Evolutionary conservation across 2,113 vertebrate species (phyloP).

Genomic region (Mobula hypostoma): DNA sequence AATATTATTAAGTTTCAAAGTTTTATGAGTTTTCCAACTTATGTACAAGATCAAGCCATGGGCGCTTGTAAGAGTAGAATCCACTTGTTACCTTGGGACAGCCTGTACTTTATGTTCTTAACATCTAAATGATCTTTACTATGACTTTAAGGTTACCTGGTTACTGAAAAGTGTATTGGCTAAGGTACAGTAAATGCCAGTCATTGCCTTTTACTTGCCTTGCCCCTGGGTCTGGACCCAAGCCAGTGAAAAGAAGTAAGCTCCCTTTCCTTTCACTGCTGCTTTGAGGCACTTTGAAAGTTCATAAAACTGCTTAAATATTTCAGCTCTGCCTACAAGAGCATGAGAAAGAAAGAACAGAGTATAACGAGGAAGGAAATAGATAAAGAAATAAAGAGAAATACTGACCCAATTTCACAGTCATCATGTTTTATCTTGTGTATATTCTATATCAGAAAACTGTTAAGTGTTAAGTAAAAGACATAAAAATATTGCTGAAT

Average conservation of each 20-base stretch:
- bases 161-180: constrained; percentile 17
- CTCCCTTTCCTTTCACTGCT: not conserved
- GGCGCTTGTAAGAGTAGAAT: no score
- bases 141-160: not conserved
- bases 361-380: not conserved
- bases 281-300: not conserved
- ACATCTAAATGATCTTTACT: not conserved
- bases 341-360: not conserved
- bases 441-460: not conserved
- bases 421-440: not conserved
- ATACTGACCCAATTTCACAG: not conserved
- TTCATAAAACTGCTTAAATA: not conserved
- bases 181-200: constrained; percentile 1
- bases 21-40: no score
- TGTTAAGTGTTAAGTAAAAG: no score
- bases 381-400: not conserved
- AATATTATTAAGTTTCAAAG: no score
- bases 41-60: no score
- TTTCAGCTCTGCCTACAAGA: not conserved
- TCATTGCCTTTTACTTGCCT: not conserved
- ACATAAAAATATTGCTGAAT: no score
- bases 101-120: not conserved
- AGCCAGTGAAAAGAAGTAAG: not conserved
- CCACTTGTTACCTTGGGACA: no score
- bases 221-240: not conserved